Evolutionary conservation across 2,113 vertebrate species (phyloP).

Genomic region (Myxocyprinus asiaticus): DNA sequence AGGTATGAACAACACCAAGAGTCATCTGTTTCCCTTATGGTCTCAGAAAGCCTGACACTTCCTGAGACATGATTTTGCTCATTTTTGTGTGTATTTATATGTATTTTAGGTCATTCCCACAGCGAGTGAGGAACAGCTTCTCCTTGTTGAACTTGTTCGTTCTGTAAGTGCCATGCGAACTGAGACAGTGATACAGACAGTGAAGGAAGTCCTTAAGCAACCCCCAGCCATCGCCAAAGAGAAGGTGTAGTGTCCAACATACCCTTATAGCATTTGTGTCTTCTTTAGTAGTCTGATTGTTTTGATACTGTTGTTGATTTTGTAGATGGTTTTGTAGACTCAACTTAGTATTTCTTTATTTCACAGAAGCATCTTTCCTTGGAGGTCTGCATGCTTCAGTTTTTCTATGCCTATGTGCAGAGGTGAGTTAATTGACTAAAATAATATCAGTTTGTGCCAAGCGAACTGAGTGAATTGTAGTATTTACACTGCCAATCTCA

Average conservation of each 20-base stretch:
- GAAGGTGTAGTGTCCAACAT: constrained; percentile 74
- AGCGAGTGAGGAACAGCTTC: constrained; percentile 92
- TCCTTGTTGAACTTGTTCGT: constrained; percentile 93
- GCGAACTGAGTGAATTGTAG: no score
- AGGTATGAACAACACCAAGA: constrained; percentile 71
- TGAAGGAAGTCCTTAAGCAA: constrained; percentile 97
- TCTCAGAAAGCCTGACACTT: no score
- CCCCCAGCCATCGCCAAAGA: constrained; percentile 96
- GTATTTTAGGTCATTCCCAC: constrained; percentile 87
- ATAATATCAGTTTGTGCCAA: neutral
- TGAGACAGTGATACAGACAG: constrained; percentile 96
- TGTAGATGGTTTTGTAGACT: neutral
- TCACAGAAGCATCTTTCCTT: constrained; percentile 94
- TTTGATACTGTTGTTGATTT: neutral
- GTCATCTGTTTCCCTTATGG: no score
- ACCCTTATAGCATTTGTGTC: neutral
- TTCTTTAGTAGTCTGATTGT: neutral
- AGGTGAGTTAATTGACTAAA: constrained; percentile 77
- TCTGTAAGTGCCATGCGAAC: constrained; percentile 97
- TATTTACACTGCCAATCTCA: no score
- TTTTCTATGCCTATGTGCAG: constrained; percentile 98
- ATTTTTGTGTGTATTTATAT: neutral
- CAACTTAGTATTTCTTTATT: constrained; percentile 8
- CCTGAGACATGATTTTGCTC: no score
- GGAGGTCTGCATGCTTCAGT: constrained; percentile 99